Conservation (phyloP, 2,113 vertebrate species). For the Anas platyrhynchos region DNA sequence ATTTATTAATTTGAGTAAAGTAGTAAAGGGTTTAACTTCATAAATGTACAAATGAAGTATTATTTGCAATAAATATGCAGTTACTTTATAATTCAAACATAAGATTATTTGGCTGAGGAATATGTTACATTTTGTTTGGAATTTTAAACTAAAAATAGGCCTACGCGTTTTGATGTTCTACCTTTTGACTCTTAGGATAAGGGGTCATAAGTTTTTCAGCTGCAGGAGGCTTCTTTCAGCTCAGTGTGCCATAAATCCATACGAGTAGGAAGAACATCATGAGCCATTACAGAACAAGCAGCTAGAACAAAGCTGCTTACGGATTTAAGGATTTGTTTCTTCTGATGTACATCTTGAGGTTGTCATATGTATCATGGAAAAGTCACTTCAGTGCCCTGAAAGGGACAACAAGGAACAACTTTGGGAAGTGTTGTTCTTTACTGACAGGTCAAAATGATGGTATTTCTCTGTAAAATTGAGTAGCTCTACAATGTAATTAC, state of each 20-base stretch:
- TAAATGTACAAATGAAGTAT: not conserved
- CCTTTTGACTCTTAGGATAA: not conserved
- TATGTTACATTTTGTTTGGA: not conserved
- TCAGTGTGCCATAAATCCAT: not conserved
- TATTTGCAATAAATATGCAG: not conserved
- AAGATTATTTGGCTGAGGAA: not conserved
- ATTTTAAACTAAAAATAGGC: not conserved
- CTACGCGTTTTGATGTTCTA: not conserved
- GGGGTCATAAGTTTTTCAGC: not conserved
- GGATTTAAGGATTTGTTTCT: not conserved
- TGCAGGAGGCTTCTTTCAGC: not conserved
- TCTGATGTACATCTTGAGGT: not conserved
- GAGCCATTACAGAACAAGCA: not conserved
- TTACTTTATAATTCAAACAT: not conserved
- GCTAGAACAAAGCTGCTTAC: not conserved
- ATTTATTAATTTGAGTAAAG: too few relatives aligned
- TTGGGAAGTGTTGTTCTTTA: not conserved
- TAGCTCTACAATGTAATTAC: not conserved
- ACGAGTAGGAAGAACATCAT: not conserved
- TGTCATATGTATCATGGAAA: not conserved
- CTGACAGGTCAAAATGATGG: not conserved
- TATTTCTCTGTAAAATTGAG: not conserved
- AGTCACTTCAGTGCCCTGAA: not conserved
- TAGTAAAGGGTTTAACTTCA: not conserved
- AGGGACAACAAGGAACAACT: not conserved